Percentiles rank a stretch among this genome's conserved stretches.
phyloP scores from a whole-genome alignment of 2,888 invertebrate genomes.

The Bombylius discolor region DNA sequence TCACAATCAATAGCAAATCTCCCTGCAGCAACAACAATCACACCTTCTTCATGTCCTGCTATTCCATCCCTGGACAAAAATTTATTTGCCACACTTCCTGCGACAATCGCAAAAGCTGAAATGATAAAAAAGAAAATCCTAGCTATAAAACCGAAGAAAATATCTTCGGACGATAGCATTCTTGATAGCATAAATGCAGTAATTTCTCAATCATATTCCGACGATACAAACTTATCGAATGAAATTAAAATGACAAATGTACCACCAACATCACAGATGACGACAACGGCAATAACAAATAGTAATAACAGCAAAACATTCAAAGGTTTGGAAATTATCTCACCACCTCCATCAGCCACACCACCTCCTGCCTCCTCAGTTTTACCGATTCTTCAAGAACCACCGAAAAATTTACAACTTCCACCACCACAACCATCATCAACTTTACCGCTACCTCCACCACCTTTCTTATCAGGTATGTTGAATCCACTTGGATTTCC shows the following conservation, averaged over 20 bases:
- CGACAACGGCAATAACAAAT: too few species aligned
- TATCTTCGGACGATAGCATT: not conserved
- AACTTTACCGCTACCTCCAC: not conserved
- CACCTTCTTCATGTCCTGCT: too few species aligned
- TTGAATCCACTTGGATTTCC: not conserved
- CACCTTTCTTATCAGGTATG: not conserved
- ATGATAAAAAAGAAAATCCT: slow-evolving; percentile 2
- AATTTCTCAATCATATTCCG: not conserved
- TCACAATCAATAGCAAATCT: not conserved
- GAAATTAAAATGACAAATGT: too few species aligned
- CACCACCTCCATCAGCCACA: not conserved
- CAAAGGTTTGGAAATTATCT: not conserved
- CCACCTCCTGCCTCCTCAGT: not conserved
- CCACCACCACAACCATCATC: not conserved
- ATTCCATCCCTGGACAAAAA: too few species aligned
- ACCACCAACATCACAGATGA: too few species aligned
- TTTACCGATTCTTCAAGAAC: too few species aligned
- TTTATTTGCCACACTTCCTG: too few species aligned
- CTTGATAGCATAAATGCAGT: not conserved
- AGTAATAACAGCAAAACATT: not conserved
- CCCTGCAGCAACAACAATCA: not conserved
- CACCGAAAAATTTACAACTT: not conserved
- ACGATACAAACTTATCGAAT: not conserved
- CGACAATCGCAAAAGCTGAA: slow-evolving; percentile 4
- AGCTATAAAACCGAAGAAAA: not conserved